Evolutionary conservation across 2,797 vertebrate genomes (phyloP), one percentile per base, ranked within the genome.

Genomic region (Nannoperca australis): DNA sequence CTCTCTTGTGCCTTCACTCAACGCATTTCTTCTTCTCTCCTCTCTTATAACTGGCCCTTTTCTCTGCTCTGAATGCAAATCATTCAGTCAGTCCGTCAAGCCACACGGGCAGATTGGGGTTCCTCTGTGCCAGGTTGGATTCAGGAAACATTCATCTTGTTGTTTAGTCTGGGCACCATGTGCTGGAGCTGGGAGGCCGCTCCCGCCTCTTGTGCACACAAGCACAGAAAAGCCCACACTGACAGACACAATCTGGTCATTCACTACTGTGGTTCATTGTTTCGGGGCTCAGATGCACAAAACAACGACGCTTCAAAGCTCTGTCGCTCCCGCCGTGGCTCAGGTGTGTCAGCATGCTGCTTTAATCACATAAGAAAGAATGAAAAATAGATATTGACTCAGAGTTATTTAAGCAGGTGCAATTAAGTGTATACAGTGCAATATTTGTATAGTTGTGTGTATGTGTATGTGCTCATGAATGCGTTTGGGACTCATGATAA

Each of bases 161-260:
- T 94, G 92, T 94, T 93, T 93, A 94, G 93, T 93, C 91, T 94
- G 92, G 85, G 85, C 81, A 85, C 89, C 91, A 88, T 92, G 84
- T 92, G 92, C 86, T 77, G 55, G 63, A 85, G 66, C 30, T 2
- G 62, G 65, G 77, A 85, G 86, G 49, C 76, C 62, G 40, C 69
- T 84, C 82, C 78, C 77, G 49, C 63, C 69, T 81, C 76, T 62
- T 66, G 20, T 78, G 58, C 64, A 70, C 69, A 77, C 58, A 65
- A 77, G 59, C 71, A 70, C 49, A 77, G 69, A 82, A 83, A 51
- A 27, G 13, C 68, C 69, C 36, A 69, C 51, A 55, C 61, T 56
- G 58, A 85, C 74, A 67, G 78, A 79, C 44, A 7, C 7, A 22
- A 88, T 64, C 27, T 61, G 71, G 62, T 81, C 75, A 34, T 45